These are phyloP conservation scores for Nowickia ferox DNA, from an alignment of 2,888 invertebrate genomes.

Conservation along the genomic window DNA sequence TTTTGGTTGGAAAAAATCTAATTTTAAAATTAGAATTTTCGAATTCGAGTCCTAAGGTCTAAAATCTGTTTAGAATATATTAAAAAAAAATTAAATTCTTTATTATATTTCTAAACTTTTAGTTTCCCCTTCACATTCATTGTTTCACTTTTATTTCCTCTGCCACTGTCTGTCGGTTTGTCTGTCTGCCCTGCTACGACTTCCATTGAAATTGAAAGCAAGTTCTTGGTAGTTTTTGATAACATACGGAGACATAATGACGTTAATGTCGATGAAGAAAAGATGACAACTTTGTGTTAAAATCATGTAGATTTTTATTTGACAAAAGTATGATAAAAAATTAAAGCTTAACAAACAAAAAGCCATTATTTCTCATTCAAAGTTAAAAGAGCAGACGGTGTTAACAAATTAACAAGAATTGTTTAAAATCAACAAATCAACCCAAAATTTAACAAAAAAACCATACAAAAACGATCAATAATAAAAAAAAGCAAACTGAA, in stretches of 20 bases:
- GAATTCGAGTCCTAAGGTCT: no score
- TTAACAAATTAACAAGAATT: conserved; percentile 71
- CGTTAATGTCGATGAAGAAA: conserved; percentile 61
- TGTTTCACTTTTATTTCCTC: neutral
- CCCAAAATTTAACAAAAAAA: conserved; percentile 43
- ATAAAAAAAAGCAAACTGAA: conserved; percentile 51
- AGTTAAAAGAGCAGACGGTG: conserved; percentile 52
- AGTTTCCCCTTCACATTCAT: neutral
- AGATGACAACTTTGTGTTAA: conserved; percentile 64
- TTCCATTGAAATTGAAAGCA: conserved; percentile 72
- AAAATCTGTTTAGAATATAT: no score
- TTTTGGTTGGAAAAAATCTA: no score
- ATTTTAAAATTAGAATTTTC: no score
- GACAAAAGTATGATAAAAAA: conserved; percentile 64
- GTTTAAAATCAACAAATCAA: conserved; percentile 61
- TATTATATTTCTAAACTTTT: neutral
- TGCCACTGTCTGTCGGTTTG: conserved; percentile 12
- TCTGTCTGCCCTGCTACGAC: neutral
- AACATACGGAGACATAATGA: conserved; percentile 62
- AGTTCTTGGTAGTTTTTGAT: conserved; percentile 63
- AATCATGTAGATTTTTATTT: conserved; percentile 61
- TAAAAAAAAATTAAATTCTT: neutral
- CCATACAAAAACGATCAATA: conserved; percentile 59
- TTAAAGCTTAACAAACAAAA: conserved; percentile 23
- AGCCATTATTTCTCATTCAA: conserved; percentile 54